These are phyloP conservation scores for Parasteatoda tepidariorum DNA, from an alignment of 1,140 invertebrate genomes.

Conservation along the genomic window DNA sequence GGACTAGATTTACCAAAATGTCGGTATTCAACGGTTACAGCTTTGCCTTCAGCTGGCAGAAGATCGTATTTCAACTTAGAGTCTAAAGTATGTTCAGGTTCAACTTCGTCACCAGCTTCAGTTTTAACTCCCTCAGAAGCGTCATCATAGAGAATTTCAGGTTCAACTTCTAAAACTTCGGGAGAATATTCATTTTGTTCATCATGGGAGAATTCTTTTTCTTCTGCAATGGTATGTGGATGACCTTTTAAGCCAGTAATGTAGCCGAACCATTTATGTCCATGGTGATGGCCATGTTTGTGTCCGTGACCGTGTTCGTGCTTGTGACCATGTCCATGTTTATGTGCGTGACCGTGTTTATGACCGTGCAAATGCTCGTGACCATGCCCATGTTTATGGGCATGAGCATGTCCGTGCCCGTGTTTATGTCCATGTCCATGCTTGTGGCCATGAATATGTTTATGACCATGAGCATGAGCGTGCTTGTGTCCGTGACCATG, in stretches of 20 bases:
- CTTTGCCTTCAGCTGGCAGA: constrained; percentile 1
- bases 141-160: neutral
- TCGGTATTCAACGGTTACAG: constrained; percentile 12
- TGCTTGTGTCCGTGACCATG: constrained; percentile 36
- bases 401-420: constrained; percentile 28
- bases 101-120: constrained; percentile 5
- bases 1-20: constrained; percentile 19
- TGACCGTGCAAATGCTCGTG: constrained; percentile 29
- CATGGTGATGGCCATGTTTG: constrained; percentile 37
- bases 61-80: constrained; percentile 20
- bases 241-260: constrained; percentile 8
- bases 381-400: constrained; percentile 28
- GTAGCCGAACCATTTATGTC: constrained; percentile 31
- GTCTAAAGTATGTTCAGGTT: neutral
- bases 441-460: constrained; percentile 15
- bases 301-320: constrained; percentile 41
- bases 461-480: constrained; percentile 33
- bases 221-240: neutral
- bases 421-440: constrained; percentile 33
- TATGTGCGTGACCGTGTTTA: constrained; percentile 29
- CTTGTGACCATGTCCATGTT: constrained; percentile 36
- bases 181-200: neutral
- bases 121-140: neutral
- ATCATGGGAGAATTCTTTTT: neutral
- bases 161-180: neutral